Conservation (phyloP, 2,113 vertebrate species). For the Bothrops jararaca region DNA sequence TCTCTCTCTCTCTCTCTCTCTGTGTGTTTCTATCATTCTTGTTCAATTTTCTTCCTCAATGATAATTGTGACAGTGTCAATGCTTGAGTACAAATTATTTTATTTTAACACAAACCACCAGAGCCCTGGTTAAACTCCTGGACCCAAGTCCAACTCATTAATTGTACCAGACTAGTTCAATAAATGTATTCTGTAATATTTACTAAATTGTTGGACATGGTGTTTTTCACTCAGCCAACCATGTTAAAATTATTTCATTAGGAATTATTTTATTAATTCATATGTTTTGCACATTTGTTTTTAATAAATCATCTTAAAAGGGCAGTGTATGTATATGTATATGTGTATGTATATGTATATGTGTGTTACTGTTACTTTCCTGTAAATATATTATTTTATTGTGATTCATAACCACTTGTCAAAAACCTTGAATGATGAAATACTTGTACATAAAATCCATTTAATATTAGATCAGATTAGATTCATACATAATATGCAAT, state of each 20-base stretch:
- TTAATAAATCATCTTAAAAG: background rate
- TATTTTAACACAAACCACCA: background rate
- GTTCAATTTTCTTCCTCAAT: too few species aligned
- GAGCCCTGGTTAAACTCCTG: background rate
- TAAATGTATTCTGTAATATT: conserved; percentile 4
- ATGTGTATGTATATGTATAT: background rate
- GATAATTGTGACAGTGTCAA: too few species aligned
- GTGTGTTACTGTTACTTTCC: background rate
- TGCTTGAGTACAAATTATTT: background rate
- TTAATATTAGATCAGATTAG: background rate
- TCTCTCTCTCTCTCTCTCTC: too few species aligned
- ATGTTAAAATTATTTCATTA: background rate
- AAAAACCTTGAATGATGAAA: background rate
- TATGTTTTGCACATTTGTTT: background rate
- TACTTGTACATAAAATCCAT: background rate
- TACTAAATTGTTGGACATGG: background rate
- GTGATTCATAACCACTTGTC: background rate
- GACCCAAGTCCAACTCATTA: background rate
- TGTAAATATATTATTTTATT: background rate
- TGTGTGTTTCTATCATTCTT: too few species aligned
- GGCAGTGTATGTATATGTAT: background rate
- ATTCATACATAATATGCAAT: background rate
- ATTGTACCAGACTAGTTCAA: background rate
- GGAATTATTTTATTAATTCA: background rate
- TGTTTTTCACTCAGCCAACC: background rate